Evolutionary conservation across 1,140 invertebrate genomes (phyloP).

Genomic region (Pseudomyrmex concolor): DNA sequence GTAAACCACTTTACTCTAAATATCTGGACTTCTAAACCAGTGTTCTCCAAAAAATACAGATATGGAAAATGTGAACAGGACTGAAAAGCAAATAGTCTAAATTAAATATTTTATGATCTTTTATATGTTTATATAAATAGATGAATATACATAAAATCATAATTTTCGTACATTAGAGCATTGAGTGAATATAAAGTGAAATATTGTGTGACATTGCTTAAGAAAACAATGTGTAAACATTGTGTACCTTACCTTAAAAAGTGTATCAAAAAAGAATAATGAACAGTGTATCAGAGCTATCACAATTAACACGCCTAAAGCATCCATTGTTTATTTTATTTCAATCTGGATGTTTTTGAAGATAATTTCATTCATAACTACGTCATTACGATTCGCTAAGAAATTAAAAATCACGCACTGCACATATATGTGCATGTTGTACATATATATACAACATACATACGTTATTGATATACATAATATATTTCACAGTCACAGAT

Average conservation of each 20-base stretch:
- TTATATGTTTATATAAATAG: too few species aligned
- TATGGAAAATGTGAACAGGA: conserved; percentile 93
- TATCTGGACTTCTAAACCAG: conserved; percentile 89
- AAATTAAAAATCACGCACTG: not conserved
- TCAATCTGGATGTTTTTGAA: not conserved
- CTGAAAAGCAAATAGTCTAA: conserved; percentile 85
- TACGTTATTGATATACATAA: too few species aligned
- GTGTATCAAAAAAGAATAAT: conserved; percentile 89
- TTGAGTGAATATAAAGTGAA: too few species aligned
- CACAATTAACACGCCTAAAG: conserved; percentile 78
- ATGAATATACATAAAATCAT: too few species aligned
- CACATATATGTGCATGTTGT: too few species aligned
- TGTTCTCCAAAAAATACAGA: conserved; percentile 90
- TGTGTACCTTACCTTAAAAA: conserved; percentile 87
- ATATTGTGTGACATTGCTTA: too few species aligned
- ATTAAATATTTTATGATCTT: conserved; percentile 33
- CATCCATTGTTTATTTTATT: conserved; percentile 79
- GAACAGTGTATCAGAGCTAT: conserved; percentile 87
- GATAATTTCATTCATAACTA: conserved; percentile 16
- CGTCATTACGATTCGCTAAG: not conserved
- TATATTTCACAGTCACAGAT: too few species aligned
- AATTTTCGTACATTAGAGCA: too few species aligned
- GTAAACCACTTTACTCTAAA: conserved; percentile 92
- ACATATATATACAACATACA: too few species aligned
- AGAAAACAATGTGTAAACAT: not conserved